These are phyloP conservation scores for Aulostomus chinensis DNA, from an alignment of 2,797 vertebrate genomes.

Conservation along the genomic window DNA sequence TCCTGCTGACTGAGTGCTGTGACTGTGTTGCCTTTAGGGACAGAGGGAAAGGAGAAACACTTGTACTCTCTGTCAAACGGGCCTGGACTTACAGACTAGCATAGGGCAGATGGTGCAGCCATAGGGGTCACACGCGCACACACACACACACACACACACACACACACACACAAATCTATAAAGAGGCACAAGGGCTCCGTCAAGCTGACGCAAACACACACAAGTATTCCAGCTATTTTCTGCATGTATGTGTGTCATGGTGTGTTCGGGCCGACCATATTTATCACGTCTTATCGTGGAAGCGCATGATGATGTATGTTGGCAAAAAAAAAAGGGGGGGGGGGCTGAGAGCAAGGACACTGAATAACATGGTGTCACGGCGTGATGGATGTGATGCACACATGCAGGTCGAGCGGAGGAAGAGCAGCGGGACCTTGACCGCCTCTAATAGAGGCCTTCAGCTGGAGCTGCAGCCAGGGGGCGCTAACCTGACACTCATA, in stretches of 20 bases:
- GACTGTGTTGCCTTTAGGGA: constrained; percentile 51
- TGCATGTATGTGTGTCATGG: constrained; percentile 23
- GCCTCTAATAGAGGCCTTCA: constrained; percentile 16
- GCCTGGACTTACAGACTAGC: constrained; percentile 51
- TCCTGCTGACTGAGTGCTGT: constrained; percentile 43
- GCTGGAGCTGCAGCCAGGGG: constrained; percentile 3
- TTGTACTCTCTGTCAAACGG: constrained; percentile 43
- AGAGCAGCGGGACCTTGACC: constrained; percentile 42
- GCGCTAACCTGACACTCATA: not conserved
- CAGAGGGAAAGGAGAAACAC: constrained; percentile 22
- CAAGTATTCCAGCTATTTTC: constrained; percentile 11
- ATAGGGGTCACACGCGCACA: constrained; percentile 25
- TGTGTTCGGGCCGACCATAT: constrained; percentile 14
- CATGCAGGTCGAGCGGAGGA: constrained; percentile 47
- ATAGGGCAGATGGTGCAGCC: constrained; percentile 66
- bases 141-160: constrained; percentile 1
- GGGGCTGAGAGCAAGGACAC: constrained; percentile 55
- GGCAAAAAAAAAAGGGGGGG: constrained; percentile 35
- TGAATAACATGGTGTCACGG: constrained; percentile 39
- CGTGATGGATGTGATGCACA: constrained; percentile 56
- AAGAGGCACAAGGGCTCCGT: constrained; percentile 25
- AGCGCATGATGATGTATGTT: constrained; percentile 45
- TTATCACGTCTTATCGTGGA: constrained; percentile 38
- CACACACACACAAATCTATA: not conserved
- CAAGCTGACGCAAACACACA: constrained; percentile 11